Evolutionary conservation across 92 coral and sea anemone species (phyloP).

Genomic region (Parazoanthus atlanticus): DNA sequence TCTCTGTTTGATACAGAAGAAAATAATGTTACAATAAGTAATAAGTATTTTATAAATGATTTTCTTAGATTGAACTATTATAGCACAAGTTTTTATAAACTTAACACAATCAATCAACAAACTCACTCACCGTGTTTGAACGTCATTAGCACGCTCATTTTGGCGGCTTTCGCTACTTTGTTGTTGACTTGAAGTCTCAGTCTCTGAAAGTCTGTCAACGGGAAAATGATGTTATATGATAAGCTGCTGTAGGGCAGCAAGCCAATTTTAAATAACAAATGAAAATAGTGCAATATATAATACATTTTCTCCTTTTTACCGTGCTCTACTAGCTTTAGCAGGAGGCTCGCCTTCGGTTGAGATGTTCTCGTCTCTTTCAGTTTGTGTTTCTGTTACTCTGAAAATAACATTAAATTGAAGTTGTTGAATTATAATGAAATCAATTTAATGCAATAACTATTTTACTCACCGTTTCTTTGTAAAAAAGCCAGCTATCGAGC

Average conservation of each 20-base stretch:
- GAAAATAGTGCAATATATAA: conserved; percentile 65
- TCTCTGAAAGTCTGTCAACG: conserved; percentile 64
- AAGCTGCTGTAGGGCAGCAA: conserved; percentile 62
- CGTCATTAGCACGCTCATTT: conserved; percentile 60
- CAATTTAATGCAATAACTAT: conserved; percentile 61
- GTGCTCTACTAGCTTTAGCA: conserved; percentile 66
- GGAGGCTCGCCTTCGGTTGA: conserved; percentile 70
- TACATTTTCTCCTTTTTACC: conserved; percentile 65
- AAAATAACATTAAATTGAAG: conserved; percentile 61
- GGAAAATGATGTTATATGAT: conserved; percentile 62
- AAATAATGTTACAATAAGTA: conserved; percentile 68
- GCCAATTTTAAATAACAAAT: conserved; percentile 63
- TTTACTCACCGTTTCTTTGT: conserved; percentile 64
- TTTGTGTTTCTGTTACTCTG: conserved; percentile 58
- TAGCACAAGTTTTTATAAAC: conserved; percentile 68
- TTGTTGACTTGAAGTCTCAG: conserved; percentile 72
- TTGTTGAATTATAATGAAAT: conserved; percentile 57
- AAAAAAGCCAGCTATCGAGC: conserved; percentile 65
- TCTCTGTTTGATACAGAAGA: conserved; percentile 73
- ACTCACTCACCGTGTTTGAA: conserved; percentile 75
- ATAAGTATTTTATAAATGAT: conserved; percentile 59
- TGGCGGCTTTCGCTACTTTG: conserved; percentile 70
- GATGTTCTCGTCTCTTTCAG: conserved; percentile 46
- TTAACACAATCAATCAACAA: conserved; percentile 64
- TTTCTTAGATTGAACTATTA: conserved; percentile 60